These are phyloP conservation scores for Anthopleura sola DNA, from an alignment of 64 coral and sea anemone genomes.

Conservation along the genomic window DNA sequence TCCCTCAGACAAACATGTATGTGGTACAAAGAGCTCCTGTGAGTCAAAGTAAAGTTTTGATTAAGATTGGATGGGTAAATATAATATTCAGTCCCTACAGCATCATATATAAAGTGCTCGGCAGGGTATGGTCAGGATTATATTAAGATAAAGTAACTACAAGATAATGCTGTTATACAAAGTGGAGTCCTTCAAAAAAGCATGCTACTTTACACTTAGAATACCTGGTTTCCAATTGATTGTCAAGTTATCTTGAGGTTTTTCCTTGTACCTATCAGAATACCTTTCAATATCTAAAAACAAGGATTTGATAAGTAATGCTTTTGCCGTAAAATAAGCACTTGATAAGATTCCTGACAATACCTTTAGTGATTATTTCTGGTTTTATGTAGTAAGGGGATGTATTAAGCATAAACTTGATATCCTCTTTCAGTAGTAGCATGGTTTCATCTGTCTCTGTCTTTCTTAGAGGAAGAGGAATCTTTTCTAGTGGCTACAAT, in stretches of 20 bases:
- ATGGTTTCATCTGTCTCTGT: slow-evolving; percentile 70
- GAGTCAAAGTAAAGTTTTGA: too few species aligned
- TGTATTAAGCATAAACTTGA: slow-evolving; percentile 68
- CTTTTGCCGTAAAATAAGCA: too few species aligned
- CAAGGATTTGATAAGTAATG: background rate
- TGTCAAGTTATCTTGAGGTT: slow-evolving; percentile 20
- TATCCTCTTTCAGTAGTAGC: slow-evolving; percentile 74
- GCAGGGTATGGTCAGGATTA: too few species aligned
- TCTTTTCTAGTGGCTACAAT: slow-evolving; percentile 71
- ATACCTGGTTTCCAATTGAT: slow-evolving; percentile 85
- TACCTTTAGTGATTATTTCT: slow-evolving; percentile 75
- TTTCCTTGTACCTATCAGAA: slow-evolving; percentile 84
- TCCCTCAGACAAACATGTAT: background rate
- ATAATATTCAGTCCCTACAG: too few species aligned
- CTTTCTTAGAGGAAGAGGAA: slow-evolving; percentile 65
- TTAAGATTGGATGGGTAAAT: too few species aligned
- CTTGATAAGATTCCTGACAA: too few species aligned
- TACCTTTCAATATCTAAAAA: slow-evolving; percentile 16
- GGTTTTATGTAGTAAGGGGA: slow-evolving; percentile 84
- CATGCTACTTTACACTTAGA: too few species aligned
- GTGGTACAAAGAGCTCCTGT: too few species aligned
- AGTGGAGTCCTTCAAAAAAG: too few species aligned
- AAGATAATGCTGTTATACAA: too few species aligned
- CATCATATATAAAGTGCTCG: too few species aligned
- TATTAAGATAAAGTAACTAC: too few species aligned